Percentiles rank a stretch among this genome's conserved stretches.
Conservation (phyloP, 2,797 vertebrate genomes). For the Chaenodraco wilsoni region DNA sequence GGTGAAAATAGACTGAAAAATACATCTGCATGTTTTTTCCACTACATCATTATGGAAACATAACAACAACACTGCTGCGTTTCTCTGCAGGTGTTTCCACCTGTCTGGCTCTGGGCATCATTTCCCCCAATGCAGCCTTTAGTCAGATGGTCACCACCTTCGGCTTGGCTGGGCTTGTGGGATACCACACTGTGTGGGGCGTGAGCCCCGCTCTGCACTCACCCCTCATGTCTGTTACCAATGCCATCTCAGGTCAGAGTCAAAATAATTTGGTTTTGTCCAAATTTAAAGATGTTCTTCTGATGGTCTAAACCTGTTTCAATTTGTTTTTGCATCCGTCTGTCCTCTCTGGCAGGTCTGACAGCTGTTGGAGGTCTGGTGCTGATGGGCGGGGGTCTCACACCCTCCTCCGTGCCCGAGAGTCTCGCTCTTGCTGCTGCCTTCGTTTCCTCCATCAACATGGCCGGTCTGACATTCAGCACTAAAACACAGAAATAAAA, state of each 20-base stretch:
- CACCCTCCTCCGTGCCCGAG: constrained; percentile 81
- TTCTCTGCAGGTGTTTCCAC: constrained; percentile 75
- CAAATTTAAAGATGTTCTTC: not conserved
- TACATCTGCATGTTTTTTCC: constrained; percentile 10
- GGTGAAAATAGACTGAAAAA: constrained; percentile 3
- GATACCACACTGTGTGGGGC: constrained; percentile 85
- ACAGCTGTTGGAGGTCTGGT: constrained; percentile 88
- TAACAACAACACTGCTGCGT: constrained; percentile 4
- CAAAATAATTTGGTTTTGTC: not conserved
- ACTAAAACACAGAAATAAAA: constrained; percentile 6
- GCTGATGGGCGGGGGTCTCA: constrained; percentile 86
- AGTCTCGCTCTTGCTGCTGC: constrained; percentile 85
- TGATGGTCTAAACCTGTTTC: not conserved
- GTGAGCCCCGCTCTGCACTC: constrained; percentile 87
- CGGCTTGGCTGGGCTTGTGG: constrained; percentile 84
- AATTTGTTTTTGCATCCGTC: not conserved
- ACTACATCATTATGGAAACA: not conserved
- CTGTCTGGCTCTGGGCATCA: constrained; percentile 80
- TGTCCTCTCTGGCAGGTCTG: constrained; percentile 75
- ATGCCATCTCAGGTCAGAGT: constrained; percentile 87
- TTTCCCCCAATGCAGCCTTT: constrained; percentile 83
- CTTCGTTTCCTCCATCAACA: constrained; percentile 89
- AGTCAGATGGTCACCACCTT: constrained; percentile 88
- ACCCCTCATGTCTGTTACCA: constrained; percentile 84
- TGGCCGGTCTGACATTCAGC: constrained; percentile 78